A percentile compares a stretch with the other conserved stretches of the same genome.
phyloP scores from a whole-genome alignment of 1,140 invertebrate species.

The Lethocerus indicus region DNA sequence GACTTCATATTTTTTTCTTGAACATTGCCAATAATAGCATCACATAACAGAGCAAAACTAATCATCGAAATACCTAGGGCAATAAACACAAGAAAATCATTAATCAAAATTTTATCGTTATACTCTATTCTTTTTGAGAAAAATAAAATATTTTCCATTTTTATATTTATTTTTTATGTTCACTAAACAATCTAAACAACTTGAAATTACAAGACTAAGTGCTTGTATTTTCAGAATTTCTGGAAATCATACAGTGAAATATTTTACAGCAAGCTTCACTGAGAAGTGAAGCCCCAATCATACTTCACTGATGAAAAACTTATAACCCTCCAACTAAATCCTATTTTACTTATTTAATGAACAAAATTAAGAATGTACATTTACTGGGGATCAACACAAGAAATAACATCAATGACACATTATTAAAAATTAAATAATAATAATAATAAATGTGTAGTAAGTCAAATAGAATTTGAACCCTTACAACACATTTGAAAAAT shows the following conservation, averaged over 20 bases:
- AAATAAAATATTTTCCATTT: not conserved
- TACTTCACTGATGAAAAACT: too few relatives aligned
- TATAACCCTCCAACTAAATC: too few relatives aligned
- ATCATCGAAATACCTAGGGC: conserved; percentile 65
- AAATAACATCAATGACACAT: too few relatives aligned
- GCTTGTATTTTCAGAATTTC: not conserved
- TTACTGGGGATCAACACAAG: too few relatives aligned
- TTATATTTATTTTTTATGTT: not conserved
- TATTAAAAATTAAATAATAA: too few relatives aligned
- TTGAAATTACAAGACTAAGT: not conserved
- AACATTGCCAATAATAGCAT: conserved; percentile 89
- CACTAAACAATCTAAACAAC: not conserved
- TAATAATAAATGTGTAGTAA: too few relatives aligned
- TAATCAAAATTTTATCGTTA: not conserved
- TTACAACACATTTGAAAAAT: too few relatives aligned
- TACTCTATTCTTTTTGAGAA: not conserved
- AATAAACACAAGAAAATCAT: conserved; percentile 3
- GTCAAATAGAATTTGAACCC: too few relatives aligned
- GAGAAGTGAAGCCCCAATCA: too few relatives aligned
- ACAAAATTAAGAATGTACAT: too few relatives aligned
- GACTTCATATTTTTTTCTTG: conserved; percentile 88
- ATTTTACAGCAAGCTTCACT: too few relatives aligned
- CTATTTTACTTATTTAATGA: too few relatives aligned
- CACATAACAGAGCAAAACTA: conserved; percentile 68
- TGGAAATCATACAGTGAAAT: not conserved